Base-by-base conservation (phyloP, 2,113 vertebrate species). In the Gadus chalcogrammus region DNA sequence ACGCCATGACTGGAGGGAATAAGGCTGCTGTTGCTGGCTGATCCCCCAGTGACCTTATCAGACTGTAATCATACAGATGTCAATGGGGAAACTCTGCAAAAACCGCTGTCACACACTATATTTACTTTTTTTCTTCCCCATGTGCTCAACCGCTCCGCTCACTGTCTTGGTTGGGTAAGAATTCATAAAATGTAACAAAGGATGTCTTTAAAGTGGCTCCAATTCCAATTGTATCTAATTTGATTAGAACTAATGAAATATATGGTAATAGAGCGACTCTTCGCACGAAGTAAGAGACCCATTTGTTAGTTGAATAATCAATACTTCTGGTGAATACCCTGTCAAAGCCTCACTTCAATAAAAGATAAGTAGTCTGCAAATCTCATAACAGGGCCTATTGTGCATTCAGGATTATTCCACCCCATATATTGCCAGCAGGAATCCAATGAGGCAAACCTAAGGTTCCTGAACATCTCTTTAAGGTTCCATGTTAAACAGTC, bases 1-100 rank as follows among this genome's bases (percentile, higher is more conserved):
- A 80, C 74, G 69, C 84, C 72, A 88, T 88, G 83, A 88, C 76
- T 67, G 53, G 16, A 56, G 69, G 74, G 76, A 90, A 87, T 83
- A 82, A 78, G 72, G 65, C 78, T 73, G 55, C 66, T 17, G 64
- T 85, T 83, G 84, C 81, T 77, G 71, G 76, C 79, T 55, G 83
- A 87, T 77, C 77, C 77, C 53, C n/a, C 2, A 5, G 24, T 85
- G 83, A 90, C 88, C 88, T 88, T 85, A 88, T 90, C 90, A 88
- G 72, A 73, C 71, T 12, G 70, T 60, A 64, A 73, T 69, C 69
- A 63, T 70, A 73, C 69, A 69, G 62, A 68, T 75, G 77, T 82
- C 62, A 20, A 80, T 78, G 74, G 61, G 63, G 65, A 62, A 82
- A 81, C 84, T 84, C 75, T 27, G 53, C 68, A 83, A 70, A 68